Evolutionary conservation across 2,888 invertebrate genomes (phyloP), one percentile per base, ranked within the genome.

Genomic region (Phorcus lineatus): DNA sequence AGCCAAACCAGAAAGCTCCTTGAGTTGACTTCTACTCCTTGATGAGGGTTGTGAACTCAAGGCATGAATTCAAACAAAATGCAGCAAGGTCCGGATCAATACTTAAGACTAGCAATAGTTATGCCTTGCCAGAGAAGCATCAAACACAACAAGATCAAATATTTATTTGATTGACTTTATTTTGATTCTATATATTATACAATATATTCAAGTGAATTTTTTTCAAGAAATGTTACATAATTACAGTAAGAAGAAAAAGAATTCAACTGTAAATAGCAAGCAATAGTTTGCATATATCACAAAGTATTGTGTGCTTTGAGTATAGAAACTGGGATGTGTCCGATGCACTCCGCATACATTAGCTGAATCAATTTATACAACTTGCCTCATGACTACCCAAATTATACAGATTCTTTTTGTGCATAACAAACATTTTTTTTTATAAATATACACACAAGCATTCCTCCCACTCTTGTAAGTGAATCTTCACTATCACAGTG

Each of bases 161-260:
- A 11, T 24, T 62, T 62, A 62, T 62, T 62, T 62, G 62, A 62
- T 62, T 62, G 62, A 62, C 62, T 62, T 62, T 62, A 62, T 28
- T 62, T 62, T 62, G 62, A 62, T 62, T 62, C 62, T 62, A 62
- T 62, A 62, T 62, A 62, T 62, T 62, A 62, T 62, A 62, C 62
- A 62, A 17, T 62, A 62, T 62, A 62, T 62, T 62, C 62, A 62
- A 16, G 62, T 62, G 62, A 62, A 62, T 62, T 28, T 28, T 62
- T 47, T 47, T 11, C 47, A 47, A 47, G 47, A 47, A 47, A 62
- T 28, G 62, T 24, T 62, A 62, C 62, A 62, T 62, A 28, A 28
- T 62, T 62, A 62, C 62, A 62, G 62, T 62, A 62, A 24, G 24
- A 62, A 31, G 28, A 24, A 62, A 57, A 62, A 31, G 28, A 28